Conservation (phyloP, 2,797 vertebrate species). For the Jordanella pulchra region DNA sequence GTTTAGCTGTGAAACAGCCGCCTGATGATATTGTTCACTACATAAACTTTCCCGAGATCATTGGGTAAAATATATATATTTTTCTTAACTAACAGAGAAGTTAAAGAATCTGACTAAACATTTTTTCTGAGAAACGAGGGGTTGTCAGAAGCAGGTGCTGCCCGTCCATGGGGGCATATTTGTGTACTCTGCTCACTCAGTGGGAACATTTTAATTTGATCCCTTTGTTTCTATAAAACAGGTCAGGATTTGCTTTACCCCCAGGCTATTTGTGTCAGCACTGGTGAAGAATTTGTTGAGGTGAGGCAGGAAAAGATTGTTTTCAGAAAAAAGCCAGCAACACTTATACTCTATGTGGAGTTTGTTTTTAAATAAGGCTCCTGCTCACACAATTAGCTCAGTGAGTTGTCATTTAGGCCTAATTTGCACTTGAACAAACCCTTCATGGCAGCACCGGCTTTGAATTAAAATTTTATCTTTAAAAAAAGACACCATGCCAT, state of each 20-base stretch:
- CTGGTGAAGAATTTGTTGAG: conserved; percentile 33
- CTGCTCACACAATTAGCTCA: conserved; percentile 18
- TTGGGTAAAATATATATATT: conserved; percentile 3
- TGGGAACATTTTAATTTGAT: conserved; percentile 80
- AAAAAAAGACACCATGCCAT: neutral
- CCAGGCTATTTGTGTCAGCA: conserved; percentile 49
- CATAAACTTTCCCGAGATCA: neutral
- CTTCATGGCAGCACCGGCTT: neutral
- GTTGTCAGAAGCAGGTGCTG: conserved; percentile 47
- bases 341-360: conserved; percentile 10
- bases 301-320: conserved; percentile 26
- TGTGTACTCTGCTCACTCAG: conserved; percentile 71
- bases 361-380: conserved; percentile 9
- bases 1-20: neutral
- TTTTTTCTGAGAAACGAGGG: conserved; percentile 6
- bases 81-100: conserved; percentile 28
- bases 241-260: conserved; percentile 71
- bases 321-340: conserved; percentile 16
- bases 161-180: conserved; percentile 56
- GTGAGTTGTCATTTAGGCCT: conserved; percentile 11
- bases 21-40: neutral
- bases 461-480: neutral
- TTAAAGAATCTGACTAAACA: conserved; percentile 21
- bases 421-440: conserved; percentile 1
- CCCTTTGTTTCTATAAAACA: conserved; percentile 73